Evolutionary conservation across 2,888 invertebrate genomes (phyloP).

Genomic region (Atrina japonica): DNA sequence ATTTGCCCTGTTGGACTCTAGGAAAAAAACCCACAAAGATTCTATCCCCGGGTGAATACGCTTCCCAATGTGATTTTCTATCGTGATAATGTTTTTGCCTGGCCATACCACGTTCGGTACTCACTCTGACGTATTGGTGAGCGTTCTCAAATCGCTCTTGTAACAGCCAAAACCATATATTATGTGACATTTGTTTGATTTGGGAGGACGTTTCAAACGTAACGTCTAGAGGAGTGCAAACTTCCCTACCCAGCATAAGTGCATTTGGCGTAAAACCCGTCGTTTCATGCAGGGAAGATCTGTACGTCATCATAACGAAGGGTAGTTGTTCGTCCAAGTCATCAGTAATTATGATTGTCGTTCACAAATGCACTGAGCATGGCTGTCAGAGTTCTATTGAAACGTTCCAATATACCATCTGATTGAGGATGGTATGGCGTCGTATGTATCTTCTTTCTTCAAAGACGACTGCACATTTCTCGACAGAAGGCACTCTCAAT

Average conservation of each 20-base stretch:
- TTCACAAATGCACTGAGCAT: slow-evolving; percentile 21
- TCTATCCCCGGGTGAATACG: slow-evolving; percentile 3
- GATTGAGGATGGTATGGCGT: slow-evolving; percentile 41
- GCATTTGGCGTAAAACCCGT: slow-evolving; percentile 3
- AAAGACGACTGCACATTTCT: slow-evolving; percentile 40
- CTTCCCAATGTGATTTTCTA: slow-evolving; percentile 1
- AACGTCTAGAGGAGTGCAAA: slow-evolving; percentile 8
- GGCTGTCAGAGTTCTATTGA: slow-evolving; percentile 9
- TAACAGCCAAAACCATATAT: slow-evolving; percentile 3
- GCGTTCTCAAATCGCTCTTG: slow-evolving; percentile 9
- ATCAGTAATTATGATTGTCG: slow-evolving; percentile 11
- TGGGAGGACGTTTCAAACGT: slow-evolving; percentile 5
- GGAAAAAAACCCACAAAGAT: slow-evolving; percentile 17
- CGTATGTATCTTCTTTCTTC: slow-evolving; percentile 40
- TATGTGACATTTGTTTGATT: slow-evolving; percentile 6
- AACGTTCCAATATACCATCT: slow-evolving; percentile 43
- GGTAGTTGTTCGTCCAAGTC: slow-evolving; percentile 26
- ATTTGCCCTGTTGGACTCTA: not conserved
- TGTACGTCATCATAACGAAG: slow-evolving; percentile 36
- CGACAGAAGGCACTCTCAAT: slow-evolving; percentile 40
- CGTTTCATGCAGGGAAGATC: slow-evolving; percentile 2
- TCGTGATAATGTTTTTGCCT: slow-evolving; percentile 19
- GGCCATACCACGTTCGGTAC: slow-evolving; percentile 3
- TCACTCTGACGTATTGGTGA: not conserved
- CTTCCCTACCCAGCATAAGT: slow-evolving; percentile 16